Percentiles rank a stretch among this genome's conserved stretches.
Conservation (phyloP, 2,797 vertebrate species). For the Holocentrus rufus region DNA sequence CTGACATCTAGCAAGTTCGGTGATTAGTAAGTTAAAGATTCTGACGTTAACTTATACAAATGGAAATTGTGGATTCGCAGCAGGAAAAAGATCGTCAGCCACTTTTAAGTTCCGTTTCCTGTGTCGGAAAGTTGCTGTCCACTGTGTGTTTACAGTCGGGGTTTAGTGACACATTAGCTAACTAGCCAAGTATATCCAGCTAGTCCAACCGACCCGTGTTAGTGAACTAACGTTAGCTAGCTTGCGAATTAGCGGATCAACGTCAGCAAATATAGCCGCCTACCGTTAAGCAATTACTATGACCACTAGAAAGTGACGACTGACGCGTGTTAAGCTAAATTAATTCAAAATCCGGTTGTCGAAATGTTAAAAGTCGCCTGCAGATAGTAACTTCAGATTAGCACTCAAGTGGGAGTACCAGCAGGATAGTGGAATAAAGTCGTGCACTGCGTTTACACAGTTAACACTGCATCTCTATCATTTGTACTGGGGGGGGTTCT, state of each 20-base stretch:
- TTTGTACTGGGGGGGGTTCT: too few species aligned
- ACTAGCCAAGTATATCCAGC: neutral
- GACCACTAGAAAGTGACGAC: constrained; percentile 17
- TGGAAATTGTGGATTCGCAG: neutral
- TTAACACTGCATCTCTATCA: too few species aligned
- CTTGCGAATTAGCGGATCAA: constrained; percentile 46
- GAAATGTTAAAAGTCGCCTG: neutral
- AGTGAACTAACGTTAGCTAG: constrained; percentile 34
- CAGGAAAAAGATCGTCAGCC: neutral
- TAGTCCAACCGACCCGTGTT: neutral
- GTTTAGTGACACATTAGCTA: neutral
- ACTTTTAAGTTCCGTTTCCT: neutral
- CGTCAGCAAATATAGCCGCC: constrained; percentile 13
- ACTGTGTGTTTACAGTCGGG: constrained; percentile 15
- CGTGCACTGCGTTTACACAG: neutral
- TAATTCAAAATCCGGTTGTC: too few species aligned
- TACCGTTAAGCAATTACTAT: neutral
- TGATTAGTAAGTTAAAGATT: neutral
- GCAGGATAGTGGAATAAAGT: neutral
- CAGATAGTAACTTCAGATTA: neutral
- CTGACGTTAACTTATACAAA: neutral
- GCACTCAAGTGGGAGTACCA: neutral
- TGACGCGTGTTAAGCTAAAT: neutral
- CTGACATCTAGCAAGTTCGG: constrained; percentile 1
- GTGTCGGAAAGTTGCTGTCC: too few species aligned